A percentile compares a stretch with the other conserved stretches of the same genome.
Conservation (phyloP, 2,888 invertebrate species). For the Sminthurinus aureus region DNA sequence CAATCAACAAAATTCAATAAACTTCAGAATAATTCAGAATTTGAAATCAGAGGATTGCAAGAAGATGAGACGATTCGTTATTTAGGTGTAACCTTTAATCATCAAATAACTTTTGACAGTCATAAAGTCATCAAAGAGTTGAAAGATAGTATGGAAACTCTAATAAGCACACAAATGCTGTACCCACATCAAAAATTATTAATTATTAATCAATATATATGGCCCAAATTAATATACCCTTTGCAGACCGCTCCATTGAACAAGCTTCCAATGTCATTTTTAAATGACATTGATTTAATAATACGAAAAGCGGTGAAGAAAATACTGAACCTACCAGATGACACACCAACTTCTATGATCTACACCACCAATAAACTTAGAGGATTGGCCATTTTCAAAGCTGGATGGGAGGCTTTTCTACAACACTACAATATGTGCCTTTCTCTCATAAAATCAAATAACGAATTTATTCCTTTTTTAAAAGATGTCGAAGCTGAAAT, state of each 20-base stretch:
- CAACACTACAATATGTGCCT: constrained; percentile 35
- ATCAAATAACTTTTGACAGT: neutral
- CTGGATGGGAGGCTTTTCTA: constrained; percentile 31
- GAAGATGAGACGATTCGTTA: neutral
- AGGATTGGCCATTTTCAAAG: constrained; percentile 28
- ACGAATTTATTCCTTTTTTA: neutral
- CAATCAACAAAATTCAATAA: too few relatives aligned
- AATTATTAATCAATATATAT: constrained; percentile 8
- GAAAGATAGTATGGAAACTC: neutral
- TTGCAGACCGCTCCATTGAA: neutral
- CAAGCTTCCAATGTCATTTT: neutral
- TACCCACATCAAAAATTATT: neutral
- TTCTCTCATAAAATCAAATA: neutral
- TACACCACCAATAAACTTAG: constrained; percentile 23
- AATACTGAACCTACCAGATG: constrained; percentile 32
- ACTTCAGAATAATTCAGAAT: neutral
- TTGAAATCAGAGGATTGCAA: neutral
- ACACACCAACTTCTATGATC: constrained; percentile 40
- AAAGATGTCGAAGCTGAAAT: constrained; percentile 1
- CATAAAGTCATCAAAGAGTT: neutral
- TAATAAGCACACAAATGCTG: neutral
- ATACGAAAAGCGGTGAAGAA: constrained; percentile 10
- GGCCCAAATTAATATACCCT: neutral
- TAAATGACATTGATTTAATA: neutral
- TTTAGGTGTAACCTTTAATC: neutral